phyloP scores from a whole-genome alignment of 1,140 invertebrate species.

The Psilanteris sp. region DNA sequence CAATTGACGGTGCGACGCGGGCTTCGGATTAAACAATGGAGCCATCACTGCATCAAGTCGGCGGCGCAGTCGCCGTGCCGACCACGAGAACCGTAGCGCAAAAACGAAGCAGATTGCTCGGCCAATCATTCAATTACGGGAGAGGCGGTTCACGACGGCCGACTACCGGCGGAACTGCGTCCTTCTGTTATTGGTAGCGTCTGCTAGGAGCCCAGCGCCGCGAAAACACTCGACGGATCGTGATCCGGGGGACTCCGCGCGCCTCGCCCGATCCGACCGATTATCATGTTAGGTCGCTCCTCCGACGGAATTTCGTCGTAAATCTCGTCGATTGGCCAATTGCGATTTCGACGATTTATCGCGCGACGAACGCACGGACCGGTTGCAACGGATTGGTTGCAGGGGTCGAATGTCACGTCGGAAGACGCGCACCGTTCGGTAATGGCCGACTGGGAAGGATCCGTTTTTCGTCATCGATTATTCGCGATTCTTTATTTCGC shows the following conservation, averaged over 20 bases:
- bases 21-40: slow-evolving; percentile 51
- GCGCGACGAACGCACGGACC: no score
- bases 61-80: slow-evolving; percentile 8
- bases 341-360: no score
- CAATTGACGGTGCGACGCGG: slow-evolving; percentile 38
- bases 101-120: slow-evolving; percentile 60
- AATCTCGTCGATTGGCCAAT: no score
- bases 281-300: no score
- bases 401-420: no score
- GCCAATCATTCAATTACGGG: slow-evolving; percentile 60
- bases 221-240: slow-evolving; percentile 41
- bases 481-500: no score
- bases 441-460: no score
- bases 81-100: slow-evolving; percentile 28
- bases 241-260: slow-evolving; percentile 19
- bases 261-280: no score
- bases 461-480: no score
- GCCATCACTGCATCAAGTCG: slow-evolving; percentile 46
- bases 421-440: no score
- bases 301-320: no score
- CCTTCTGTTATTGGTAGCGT: slow-evolving; percentile 50
- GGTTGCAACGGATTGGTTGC: no score
- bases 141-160: slow-evolving; percentile 43
- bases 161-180: slow-evolving; percentile 61
- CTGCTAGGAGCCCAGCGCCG: slow-evolving; percentile 36